These are phyloP conservation scores for Abrostola triplasia DNA, from an alignment of 2,888 invertebrate genomes.

Conservation along the genomic window DNA sequence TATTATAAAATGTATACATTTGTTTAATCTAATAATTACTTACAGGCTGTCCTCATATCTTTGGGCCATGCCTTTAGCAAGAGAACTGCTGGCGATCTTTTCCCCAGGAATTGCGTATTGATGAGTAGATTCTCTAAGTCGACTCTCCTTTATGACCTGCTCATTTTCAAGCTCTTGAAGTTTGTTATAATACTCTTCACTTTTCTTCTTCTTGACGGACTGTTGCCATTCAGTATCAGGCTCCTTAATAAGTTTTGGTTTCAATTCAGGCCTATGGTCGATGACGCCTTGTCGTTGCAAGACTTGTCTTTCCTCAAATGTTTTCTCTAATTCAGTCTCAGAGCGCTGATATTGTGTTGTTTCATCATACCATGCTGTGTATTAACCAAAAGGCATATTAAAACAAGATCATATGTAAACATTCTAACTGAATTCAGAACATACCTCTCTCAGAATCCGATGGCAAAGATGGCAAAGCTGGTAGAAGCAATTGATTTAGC, in stretches of 20 bases:
- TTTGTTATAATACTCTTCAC: slow-evolving; percentile 94
- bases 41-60: slow-evolving; percentile 95
- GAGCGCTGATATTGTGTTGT: slow-evolving; percentile 94
- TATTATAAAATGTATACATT: not conserved
- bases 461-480: slow-evolving; percentile 83
- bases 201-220: slow-evolving; percentile 93
- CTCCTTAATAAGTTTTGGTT: slow-evolving; percentile 91
- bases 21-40: slow-evolving; percentile 77
- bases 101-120: slow-evolving; percentile 96
- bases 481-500: slow-evolving; percentile 84
- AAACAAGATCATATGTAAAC: not conserved
- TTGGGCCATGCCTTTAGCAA: slow-evolving; percentile 96
- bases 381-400: slow-evolving; percentile 51
- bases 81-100: slow-evolving; percentile 91
- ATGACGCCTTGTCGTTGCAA: slow-evolving; percentile 90
- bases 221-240: slow-evolving; percentile 96
- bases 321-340: slow-evolving; percentile 95
- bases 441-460: slow-evolving; percentile 82
- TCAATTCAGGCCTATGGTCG: slow-evolving; percentile 89
- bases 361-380: slow-evolving; percentile 96
- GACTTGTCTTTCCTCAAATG: slow-evolving; percentile 95
- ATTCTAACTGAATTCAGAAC: slow-evolving; percentile 61
- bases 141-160: slow-evolving; percentile 94
- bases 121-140: slow-evolving; percentile 92
- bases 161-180: slow-evolving; percentile 94